Evolutionary conservation across 2,888 invertebrate species (phyloP).

Genomic region (Gortyna flavago): DNA sequence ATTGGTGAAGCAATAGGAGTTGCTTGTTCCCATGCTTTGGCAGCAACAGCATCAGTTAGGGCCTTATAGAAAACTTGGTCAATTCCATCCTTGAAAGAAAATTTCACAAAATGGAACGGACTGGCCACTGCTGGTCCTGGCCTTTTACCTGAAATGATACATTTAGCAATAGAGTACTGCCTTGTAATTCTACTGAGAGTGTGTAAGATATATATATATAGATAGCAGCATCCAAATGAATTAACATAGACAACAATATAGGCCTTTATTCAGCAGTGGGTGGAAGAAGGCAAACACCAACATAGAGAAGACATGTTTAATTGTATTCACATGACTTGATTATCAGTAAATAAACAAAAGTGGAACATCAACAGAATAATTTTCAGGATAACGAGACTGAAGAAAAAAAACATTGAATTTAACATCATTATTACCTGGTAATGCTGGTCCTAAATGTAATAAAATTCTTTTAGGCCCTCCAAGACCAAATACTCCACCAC

Average conservation of each 20-base stretch:
- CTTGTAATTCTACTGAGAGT: too few species aligned
- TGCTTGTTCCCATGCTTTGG: slow-evolving; percentile 91
- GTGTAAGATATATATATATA: not conserved
- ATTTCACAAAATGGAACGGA: slow-evolving; percentile 93
- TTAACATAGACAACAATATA: not conserved
- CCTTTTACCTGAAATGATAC: slow-evolving; percentile 88
- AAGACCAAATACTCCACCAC: slow-evolving; percentile 94
- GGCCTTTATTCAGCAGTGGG: not conserved
- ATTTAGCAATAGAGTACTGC: not conserved
- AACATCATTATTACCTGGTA: slow-evolving; percentile 84
- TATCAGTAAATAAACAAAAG: not conserved
- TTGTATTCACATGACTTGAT: not conserved
- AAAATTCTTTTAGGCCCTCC: slow-evolving; percentile 95
- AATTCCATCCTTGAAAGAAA: slow-evolving; percentile 96
- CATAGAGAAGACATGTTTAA: not conserved
- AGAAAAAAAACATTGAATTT: not conserved
- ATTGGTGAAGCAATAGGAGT: slow-evolving; percentile 72
- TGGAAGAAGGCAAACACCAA: not conserved
- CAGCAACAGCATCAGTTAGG: slow-evolving; percentile 91
- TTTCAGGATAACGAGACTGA: not conserved
- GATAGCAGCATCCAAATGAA: not conserved
- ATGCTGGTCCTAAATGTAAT: slow-evolving; percentile 92
- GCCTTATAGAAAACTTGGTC: slow-evolving; percentile 91
- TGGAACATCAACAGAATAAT: too few species aligned
- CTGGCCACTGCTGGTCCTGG: slow-evolving; percentile 94